These are phyloP conservation scores for Mormyrus lacerda DNA, from an alignment of 2,113 vertebrate species.

Conservation along the genomic window DNA sequence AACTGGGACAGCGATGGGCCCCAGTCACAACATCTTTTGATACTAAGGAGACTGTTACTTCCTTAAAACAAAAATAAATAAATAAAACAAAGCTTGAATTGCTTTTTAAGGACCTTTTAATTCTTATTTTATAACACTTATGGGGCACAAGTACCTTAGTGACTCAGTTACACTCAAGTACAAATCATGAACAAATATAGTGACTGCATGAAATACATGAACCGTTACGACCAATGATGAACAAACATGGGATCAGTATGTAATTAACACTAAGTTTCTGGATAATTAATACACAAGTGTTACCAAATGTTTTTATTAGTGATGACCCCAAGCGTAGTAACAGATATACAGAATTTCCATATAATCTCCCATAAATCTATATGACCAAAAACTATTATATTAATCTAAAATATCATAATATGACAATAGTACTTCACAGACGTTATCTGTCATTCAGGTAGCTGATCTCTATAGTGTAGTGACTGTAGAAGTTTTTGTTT, in stretches of 20 bases:
- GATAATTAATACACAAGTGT: background rate
- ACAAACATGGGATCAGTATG: background rate
- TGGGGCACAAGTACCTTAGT: background rate
- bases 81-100: background rate
- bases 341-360: background rate
- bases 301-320: background rate
- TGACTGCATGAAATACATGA: background rate
- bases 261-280: background rate
- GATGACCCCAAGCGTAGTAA: background rate
- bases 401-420: background rate
- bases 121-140: background rate
- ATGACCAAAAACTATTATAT: background rate
- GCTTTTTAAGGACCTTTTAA: background rate
- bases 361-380: background rate
- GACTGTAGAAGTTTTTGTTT: background rate
- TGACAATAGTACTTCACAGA: background rate
- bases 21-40: background rate
- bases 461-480: background rate
- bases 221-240: background rate
- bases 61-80: background rate
- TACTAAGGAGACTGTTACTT: background rate
- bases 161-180: background rate
- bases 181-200: background rate
- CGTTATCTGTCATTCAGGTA: background rate
- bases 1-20: background rate